Percentiles rank a stretch among this genome's conserved stretches.
Conservation (phyloP, 2,797 vertebrate species). For the Dendrocincla tyrannina region DNA sequence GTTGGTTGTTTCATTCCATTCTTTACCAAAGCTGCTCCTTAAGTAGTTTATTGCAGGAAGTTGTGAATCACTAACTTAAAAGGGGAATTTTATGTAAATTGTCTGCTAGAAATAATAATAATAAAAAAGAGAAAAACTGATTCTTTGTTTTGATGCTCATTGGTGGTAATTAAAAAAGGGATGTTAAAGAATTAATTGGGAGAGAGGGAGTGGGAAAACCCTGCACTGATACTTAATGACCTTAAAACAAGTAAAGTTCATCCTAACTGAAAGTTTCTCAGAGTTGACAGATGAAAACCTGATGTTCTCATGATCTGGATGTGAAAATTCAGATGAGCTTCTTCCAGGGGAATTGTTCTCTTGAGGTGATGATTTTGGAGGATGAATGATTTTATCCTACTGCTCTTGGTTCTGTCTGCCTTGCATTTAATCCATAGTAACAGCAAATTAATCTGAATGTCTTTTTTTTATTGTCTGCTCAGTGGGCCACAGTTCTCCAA, state of each 20-base stretch:
- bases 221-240: not conserved
- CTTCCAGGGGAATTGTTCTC: not conserved
- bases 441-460: not conserved
- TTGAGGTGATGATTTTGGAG: not conserved
- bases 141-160: conserved; percentile 4
- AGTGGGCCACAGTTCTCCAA: not conserved
- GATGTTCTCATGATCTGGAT: not conserved
- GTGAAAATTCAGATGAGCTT: not conserved
- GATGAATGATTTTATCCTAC: not conserved
- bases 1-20: conserved; percentile 81
- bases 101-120: conserved; percentile 84
- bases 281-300: not conserved
- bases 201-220: not conserved
- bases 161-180: not conserved
- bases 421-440: not conserved
- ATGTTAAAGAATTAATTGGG: not conserved
- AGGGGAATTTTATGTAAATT: conserved; percentile 91
- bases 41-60: conserved; percentile 80
- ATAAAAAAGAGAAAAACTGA: conserved; percentile 74
- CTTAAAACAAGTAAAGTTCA: not conserved
- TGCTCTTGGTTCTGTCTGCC: not conserved
- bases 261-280: not conserved
- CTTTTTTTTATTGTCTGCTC: not conserved
- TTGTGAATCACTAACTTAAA: conserved; percentile 86
- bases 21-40: conserved; percentile 92